Evolutionary conservation across 1,140 invertebrate species (phyloP), one percentile per base, ranked within the genome.

Genomic region (Globodera rostochiensis): DNA sequence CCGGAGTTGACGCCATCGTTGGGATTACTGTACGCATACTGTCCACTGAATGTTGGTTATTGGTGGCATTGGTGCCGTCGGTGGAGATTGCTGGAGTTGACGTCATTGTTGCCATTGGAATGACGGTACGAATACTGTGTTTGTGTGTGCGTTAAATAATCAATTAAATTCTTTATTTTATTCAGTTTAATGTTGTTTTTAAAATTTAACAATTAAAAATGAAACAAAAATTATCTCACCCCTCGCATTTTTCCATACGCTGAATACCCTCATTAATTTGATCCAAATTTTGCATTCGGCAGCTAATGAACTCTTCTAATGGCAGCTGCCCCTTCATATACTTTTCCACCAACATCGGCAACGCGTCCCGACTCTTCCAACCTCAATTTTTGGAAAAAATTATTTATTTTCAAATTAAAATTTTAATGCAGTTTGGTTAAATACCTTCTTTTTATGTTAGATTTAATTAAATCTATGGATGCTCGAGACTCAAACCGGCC

Each of bases 251-350:
- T 64, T 64, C 57, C 57, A 64, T 64, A 47, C 45, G 53, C 6
- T 46, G 46, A n/a, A 78, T 80, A 13, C 45, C 69, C 77, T 79
- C 77, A 53, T 64, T 66, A n/a, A 49, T 46, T 64, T 50, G 8
- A 36, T 9, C 13, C 50, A 80, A 21, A 64, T 64, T 64, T 36
- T 53, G 11, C 19, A 71, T 70, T 82, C 79, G 82, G 90, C 90
- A 91, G 77, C 84, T 77, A 64, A 91, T 86, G 86, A 91, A 91
- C 91, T 98, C 98, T 6, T 91, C 91, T 9, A 94, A 92, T 19
- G 71, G 66, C 9, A 79, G n/a, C 46, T 99, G 97, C 83, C 96
- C 97, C 90, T 98, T 96, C 75, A 99, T 94, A 82, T 94, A 93
- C 46, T 92, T 92, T 21, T 96, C 97, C 49, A 96, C 95, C 73